Percentiles rank a stretch among this genome's conserved stretches.
These are phyloP conservation scores for Axea sp. DNA, from an alignment of 2,888 invertebrate species.

Conservation along the genomic window DNA sequence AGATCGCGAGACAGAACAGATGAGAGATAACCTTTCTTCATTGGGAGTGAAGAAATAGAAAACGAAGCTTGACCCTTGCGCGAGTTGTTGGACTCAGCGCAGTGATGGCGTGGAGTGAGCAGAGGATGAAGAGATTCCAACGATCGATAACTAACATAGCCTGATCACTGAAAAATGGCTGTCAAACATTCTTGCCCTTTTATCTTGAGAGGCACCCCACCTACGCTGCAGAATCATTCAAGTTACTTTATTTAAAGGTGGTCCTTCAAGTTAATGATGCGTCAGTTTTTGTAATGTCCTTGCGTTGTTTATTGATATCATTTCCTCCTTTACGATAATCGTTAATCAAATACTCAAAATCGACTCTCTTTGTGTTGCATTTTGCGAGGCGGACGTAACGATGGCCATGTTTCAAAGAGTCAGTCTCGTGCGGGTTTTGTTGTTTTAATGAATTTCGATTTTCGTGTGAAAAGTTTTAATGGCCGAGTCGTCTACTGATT, in stretches of 20 bases:
- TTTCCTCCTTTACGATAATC: slow-evolving; percentile 45
- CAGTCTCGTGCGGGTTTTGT: too few relatives aligned
- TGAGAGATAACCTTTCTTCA: slow-evolving; percentile 72
- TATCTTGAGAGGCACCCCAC: slow-evolving; percentile 74
- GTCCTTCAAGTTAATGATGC: slow-evolving; percentile 52
- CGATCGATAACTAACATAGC: slow-evolving; percentile 76
- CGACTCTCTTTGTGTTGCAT: neutral
- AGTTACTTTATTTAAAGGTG: slow-evolving; percentile 54
- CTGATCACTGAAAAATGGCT: slow-evolving; percentile 79
- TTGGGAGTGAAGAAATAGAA: slow-evolving; percentile 71
- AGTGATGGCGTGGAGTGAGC: slow-evolving; percentile 62
- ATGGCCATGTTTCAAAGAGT: too few relatives aligned
- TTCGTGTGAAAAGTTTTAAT: slow-evolving; percentile 59
- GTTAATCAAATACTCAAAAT: slow-evolving; percentile 34
- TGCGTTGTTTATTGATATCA: slow-evolving; percentile 33
- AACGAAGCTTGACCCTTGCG: slow-evolving; percentile 70
- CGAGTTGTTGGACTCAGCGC: slow-evolving; percentile 67
- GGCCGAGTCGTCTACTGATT: slow-evolving; percentile 45
- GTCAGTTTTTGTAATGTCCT: slow-evolving; percentile 36
- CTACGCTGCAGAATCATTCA: slow-evolving; percentile 64
- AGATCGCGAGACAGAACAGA: slow-evolving; percentile 65
- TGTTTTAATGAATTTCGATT: too few relatives aligned
- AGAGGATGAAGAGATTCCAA: slow-evolving; percentile 69
- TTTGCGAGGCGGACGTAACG: too few relatives aligned
- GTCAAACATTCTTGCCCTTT: slow-evolving; percentile 78